Conservation (phyloP, 2,888 invertebrate genomes). For the Drosophila meridiana region DNA sequence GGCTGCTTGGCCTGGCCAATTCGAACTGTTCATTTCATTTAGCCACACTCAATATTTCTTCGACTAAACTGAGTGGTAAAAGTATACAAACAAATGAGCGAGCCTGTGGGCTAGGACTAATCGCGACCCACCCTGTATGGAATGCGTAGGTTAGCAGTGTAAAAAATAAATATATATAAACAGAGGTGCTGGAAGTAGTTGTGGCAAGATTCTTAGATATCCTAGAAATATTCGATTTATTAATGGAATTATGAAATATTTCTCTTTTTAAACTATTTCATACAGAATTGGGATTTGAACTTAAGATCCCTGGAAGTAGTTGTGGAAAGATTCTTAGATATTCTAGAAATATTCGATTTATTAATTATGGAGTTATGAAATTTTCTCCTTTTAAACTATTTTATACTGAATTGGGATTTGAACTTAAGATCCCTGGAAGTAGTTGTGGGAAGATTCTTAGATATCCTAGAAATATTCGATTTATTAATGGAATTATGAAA, state of each 20-base stretch:
- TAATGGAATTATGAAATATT: background rate
- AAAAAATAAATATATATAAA: conserved; percentile 26
- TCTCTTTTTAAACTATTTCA: background rate
- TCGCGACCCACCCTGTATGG: conserved; percentile 47
- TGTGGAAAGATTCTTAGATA: background rate
- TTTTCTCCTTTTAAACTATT: background rate
- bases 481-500: background rate
- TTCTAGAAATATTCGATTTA: conserved; percentile 4
- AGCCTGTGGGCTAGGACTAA: conserved; percentile 2
- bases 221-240: background rate
- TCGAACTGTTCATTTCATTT: conserved; percentile 56
- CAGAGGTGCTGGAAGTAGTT: background rate
- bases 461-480: conserved; percentile 19
- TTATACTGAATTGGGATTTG: background rate
- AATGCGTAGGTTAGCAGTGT: conserved; percentile 35
- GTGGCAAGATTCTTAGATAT: background rate
- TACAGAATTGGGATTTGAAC: background rate
- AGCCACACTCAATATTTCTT: conserved; percentile 43
- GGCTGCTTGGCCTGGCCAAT: conserved; percentile 57
- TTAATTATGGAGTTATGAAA: background rate
- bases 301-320: too few relatives aligned
- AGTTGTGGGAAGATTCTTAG: background rate
- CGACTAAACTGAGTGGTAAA: conserved; percentile 48
- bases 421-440: too few relatives aligned
- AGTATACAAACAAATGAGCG: conserved; percentile 26